A percentile compares a stretch with the other conserved stretches of the same genome.
These are phyloP conservation scores for Manis crassicaudata DNA, from an alignment of 2,797 vertebrate genomes.

Conservation along the genomic window DNA sequence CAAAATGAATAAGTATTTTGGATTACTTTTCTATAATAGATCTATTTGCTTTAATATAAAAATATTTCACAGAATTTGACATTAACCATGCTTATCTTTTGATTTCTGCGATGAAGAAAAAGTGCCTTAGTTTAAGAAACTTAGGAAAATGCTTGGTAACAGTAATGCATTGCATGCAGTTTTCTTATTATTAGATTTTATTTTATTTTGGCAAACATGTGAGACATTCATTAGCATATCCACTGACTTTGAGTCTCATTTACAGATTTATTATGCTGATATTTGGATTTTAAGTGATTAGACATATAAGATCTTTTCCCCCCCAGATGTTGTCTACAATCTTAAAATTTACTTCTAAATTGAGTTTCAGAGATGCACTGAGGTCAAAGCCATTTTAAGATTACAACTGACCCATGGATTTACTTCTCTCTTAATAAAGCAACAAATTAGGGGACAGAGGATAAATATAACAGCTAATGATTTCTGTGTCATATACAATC, in stretches of 20 bases:
- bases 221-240: background rate
- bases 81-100: background rate
- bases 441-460: background rate
- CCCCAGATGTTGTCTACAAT: background rate
- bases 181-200: constrained; percentile 5
- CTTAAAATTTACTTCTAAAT: constrained; percentile 42
- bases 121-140: background rate
- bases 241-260: background rate
- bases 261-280: constrained; percentile 25
- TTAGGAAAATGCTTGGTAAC: background rate
- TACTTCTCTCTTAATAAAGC: constrained; percentile 16
- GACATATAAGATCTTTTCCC: background rate
- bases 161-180: background rate
- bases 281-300: constrained; percentile 35
- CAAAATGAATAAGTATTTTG: background rate
- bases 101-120: constrained; percentile 29
- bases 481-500: background rate
- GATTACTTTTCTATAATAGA: background rate
- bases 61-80: background rate
- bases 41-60: constrained; percentile 5
- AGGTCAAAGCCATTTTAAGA: background rate
- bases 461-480: background rate
- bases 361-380: background rate
- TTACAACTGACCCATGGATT: background rate
- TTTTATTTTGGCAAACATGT: constrained; percentile 37